These are phyloP conservation scores for Amblyraja radiata DNA, from an alignment of 2,797 vertebrate genomes.

Conservation along the genomic window DNA sequence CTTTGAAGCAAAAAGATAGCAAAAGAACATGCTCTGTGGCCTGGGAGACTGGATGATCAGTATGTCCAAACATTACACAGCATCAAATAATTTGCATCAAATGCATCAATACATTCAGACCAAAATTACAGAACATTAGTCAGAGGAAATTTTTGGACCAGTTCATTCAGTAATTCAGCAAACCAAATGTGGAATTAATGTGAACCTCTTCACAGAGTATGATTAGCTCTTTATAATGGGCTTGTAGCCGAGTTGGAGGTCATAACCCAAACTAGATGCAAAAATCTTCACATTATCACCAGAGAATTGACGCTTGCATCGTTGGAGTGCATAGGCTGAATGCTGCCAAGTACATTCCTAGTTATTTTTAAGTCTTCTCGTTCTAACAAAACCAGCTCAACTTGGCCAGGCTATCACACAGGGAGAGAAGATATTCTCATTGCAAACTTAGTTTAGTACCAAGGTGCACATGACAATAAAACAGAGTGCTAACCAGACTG, in stretches of 20 bases:
- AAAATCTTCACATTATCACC: background rate
- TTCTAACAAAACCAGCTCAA: background rate
- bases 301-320: background rate
- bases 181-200: conserved; percentile 4
- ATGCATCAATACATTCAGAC: background rate
- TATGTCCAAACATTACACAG: background rate
- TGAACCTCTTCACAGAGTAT: background rate
- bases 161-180: background rate
- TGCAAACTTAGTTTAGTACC: too few relatives aligned
- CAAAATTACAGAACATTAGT: background rate
- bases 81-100: background rate
- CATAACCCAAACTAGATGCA: background rate
- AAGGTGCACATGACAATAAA: too few relatives aligned
- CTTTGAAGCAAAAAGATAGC: background rate
- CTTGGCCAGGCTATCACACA: background rate
- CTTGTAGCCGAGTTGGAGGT: background rate
- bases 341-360: background rate
- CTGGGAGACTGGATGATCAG: too few relatives aligned
- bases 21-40: background rate
- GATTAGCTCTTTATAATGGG: background rate
- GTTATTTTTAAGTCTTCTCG: background rate
- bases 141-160: background rate
- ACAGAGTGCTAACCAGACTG: too few relatives aligned
- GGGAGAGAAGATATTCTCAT: background rate
- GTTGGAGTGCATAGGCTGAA: background rate